Conservation (phyloP, 2,797 vertebrate genomes). For the Limnodromus scolopaceus region DNA sequence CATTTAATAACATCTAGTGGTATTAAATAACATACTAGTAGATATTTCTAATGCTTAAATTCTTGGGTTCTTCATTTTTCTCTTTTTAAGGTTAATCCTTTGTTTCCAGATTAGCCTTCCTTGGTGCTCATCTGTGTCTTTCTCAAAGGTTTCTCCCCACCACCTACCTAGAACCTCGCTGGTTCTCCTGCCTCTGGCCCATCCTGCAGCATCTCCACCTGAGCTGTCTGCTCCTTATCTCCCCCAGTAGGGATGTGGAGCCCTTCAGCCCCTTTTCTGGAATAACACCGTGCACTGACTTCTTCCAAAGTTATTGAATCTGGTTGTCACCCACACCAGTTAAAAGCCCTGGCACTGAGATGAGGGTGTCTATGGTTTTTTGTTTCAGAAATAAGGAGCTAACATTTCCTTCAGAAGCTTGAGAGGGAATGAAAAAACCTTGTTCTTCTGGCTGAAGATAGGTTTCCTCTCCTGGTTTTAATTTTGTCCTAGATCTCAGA, state of each 20-base stretch:
- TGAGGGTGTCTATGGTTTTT: not conserved
- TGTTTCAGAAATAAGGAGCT: not conserved
- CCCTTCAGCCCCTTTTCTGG: not conserved
- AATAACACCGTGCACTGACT: not conserved
- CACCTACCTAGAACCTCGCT: not conserved
- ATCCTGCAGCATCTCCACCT: not conserved
- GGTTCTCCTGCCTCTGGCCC: not conserved
- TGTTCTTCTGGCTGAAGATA: not conserved
- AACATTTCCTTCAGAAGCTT: not conserved
- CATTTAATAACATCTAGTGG: not conserved
- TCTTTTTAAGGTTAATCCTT: not conserved
- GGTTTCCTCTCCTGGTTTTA: not conserved
- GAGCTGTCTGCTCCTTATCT: not conserved
- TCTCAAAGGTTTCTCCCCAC: not conserved
- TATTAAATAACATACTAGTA: not conserved
- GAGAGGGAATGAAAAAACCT: not conserved
- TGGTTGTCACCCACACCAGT: rapidly evolving
- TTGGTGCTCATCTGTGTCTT: rapidly evolving
- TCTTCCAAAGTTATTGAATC: not conserved
- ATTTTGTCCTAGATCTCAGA: not conserved
- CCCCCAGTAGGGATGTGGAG: not conserved
- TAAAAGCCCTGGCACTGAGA: not conserved
- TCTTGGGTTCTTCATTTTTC: not conserved
- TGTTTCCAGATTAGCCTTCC: not conserved
- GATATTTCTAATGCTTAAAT: not conserved